These are phyloP conservation scores for Catostylus mosaicus DNA, from an alignment of 30 jellyfish, hydroid and myxozoan species.

Conservation along the genomic window DNA sequence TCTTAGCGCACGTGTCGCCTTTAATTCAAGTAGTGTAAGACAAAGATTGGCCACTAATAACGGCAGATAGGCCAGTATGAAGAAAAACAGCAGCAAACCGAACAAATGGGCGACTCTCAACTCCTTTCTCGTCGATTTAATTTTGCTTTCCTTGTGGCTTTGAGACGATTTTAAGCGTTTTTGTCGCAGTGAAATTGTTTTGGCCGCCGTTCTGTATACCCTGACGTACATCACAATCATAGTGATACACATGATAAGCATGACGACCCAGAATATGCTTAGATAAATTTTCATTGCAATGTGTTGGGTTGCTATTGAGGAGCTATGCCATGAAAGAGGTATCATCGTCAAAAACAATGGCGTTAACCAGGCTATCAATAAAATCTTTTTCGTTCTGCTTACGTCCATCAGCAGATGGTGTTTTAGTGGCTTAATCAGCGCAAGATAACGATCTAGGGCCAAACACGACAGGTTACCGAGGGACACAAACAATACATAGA, in stretches of 20 bases:
- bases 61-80: slow-evolving; percentile 86
- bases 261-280: slow-evolving; percentile 62
- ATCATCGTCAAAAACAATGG: slow-evolving; percentile 68
- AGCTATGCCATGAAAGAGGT: slow-evolving; percentile 74
- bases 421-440: slow-evolving; percentile 79
- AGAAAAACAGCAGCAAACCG: slow-evolving; percentile 85
- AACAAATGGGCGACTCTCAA: slow-evolving; percentile 84
- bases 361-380: slow-evolving; percentile 57
- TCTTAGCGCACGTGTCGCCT: background rate
- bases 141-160: slow-evolving; percentile 9
- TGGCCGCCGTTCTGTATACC: slow-evolving; percentile 72
- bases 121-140: slow-evolving; percentile 72
- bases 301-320: background rate
- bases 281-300: slow-evolving; percentile 45
- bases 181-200: slow-evolving; percentile 62
- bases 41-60: too few species aligned
- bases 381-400: slow-evolving; percentile 64
- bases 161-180: slow-evolving; percentile 30
- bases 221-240: slow-evolving; percentile 71
- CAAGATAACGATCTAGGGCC: slow-evolving; percentile 88
- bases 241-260: slow-evolving; percentile 60
- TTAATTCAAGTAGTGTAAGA: slow-evolving; percentile 61
- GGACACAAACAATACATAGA: slow-evolving; percentile 76
- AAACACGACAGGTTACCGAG: slow-evolving; percentile 74
- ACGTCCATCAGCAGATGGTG: slow-evolving; percentile 77